Evolutionary conservation across 1,140 invertebrate species (phyloP).

Genomic region (Aricia agestis): DNA sequence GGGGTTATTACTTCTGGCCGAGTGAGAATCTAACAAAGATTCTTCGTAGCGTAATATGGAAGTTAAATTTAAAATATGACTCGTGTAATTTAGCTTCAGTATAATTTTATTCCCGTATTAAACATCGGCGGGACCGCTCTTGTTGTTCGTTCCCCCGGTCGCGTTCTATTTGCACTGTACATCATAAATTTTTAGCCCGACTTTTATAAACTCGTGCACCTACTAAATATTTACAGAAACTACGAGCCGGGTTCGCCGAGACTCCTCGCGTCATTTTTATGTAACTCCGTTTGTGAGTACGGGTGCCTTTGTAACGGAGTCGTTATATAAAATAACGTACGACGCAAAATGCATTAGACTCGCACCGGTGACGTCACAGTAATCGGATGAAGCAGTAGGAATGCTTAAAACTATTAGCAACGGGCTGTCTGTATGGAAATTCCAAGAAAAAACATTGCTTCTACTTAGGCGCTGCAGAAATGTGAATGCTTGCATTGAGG

Average conservation of each 20-base stretch:
- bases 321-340: constrained; percentile 15
- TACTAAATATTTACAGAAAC: neutral
- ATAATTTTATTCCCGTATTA: constrained; percentile 6
- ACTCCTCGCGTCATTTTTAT: neutral
- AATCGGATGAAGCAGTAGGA: constrained; percentile 43
- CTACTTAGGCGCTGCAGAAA: neutral
- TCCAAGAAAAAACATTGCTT: constrained; percentile 22
- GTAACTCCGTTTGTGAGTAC: neutral
- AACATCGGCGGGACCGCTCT: neutral
- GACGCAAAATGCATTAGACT: constrained; percentile 27
- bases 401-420: constrained; percentile 41
- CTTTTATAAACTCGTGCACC: constrained; percentile 1
- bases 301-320: constrained; percentile 16
- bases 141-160: neutral
- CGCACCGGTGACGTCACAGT: constrained; percentile 23
- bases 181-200: neutral
- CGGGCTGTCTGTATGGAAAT: constrained; percentile 11
- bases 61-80: constrained; percentile 9
- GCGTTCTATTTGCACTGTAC: neutral
- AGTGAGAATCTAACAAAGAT: constrained; percentile 28
- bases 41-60: constrained; percentile 9
- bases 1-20: constrained; percentile 50
- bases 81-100: constrained; percentile 3
- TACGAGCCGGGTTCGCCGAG: neutral
- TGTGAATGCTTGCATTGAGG: constrained; percentile 6